phyloP scores from a whole-genome alignment of 2,888 invertebrate genomes.

The Idaea dimidiata region DNA sequence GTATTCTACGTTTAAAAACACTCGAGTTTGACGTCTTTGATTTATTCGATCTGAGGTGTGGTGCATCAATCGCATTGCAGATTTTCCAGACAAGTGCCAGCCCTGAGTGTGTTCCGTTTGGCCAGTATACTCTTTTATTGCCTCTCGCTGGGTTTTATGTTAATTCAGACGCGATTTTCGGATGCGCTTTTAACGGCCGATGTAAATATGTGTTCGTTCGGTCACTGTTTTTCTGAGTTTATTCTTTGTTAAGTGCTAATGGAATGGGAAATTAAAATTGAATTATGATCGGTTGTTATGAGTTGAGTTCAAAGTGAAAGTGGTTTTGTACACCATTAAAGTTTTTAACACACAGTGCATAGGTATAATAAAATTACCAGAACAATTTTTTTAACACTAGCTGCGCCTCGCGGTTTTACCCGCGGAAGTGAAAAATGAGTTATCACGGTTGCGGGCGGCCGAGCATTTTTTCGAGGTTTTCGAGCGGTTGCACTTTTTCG shows the following conservation, averaged over 20 bases:
- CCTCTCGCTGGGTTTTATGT: constrained; percentile 52
- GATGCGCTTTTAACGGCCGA: constrained; percentile 49
- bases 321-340: no score
- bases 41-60: neutral
- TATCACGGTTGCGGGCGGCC: no score
- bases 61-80: neutral
- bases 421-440: no score
- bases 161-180: constrained; percentile 56
- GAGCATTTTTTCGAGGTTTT: no score
- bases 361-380: no score
- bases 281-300: neutral
- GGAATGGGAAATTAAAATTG: neutral
- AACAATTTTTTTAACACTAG: no score
- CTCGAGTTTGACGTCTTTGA: no score
- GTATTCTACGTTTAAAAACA: no score
- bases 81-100: constrained; percentile 22
- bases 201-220: constrained; percentile 13
- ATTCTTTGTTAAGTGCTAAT: neutral
- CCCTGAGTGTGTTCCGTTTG: constrained; percentile 40
- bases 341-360: no score
- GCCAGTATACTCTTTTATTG: constrained; percentile 49
- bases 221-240: neutral
- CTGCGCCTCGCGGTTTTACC: no score
- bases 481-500: no score
- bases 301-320: no score